Conservation (phyloP, 1,140 invertebrate genomes). For the Scaptodrosophila lebanonensis region DNA sequence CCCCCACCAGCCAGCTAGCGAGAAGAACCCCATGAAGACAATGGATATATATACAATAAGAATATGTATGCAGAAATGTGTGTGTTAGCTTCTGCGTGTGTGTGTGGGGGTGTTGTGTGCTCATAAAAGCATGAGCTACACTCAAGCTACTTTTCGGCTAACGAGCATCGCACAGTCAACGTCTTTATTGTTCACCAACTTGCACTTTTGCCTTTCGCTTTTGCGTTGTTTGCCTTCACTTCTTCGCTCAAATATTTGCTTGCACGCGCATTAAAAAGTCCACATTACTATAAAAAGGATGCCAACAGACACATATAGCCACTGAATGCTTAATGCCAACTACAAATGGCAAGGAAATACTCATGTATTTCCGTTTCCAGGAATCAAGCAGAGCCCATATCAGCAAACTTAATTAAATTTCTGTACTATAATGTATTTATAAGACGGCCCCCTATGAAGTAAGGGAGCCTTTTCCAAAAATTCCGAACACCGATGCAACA, state of each 20-base stretch:
- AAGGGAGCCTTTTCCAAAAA: conserved; percentile 62
- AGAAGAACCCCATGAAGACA: conserved; percentile 5
- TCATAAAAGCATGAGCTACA: conserved; percentile 52
- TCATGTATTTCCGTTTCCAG: background rate
- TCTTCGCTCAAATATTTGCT: too few relatives aligned
- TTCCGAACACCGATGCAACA: conserved; percentile 45
- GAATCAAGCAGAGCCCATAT: too few relatives aligned
- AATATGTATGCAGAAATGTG: conserved; percentile 12
- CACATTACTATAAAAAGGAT: too few relatives aligned
- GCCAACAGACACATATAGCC: too few relatives aligned
- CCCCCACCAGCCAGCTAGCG: conserved; percentile 8
- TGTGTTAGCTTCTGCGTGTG: conserved; percentile 1
- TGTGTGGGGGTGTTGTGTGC: background rate
- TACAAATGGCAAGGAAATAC: background rate
- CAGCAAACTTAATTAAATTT: too few relatives aligned
- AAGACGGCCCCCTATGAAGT: conserved; percentile 61
- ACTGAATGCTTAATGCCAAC: background rate
- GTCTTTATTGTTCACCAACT: conserved; percentile 58
- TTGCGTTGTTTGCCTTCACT: too few relatives aligned
- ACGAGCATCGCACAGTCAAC: conserved; percentile 59
- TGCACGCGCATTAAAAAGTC: background rate
- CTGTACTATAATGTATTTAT: conserved; percentile 27
- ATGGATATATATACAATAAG: conserved; percentile 3
- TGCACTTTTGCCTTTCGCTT: conserved; percentile 19
- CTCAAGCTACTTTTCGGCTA: conserved; percentile 62